Evolutionary conservation across 2,797 vertebrate genomes (phyloP).

Genomic region (Hypotaenidia okinawae): DNA sequence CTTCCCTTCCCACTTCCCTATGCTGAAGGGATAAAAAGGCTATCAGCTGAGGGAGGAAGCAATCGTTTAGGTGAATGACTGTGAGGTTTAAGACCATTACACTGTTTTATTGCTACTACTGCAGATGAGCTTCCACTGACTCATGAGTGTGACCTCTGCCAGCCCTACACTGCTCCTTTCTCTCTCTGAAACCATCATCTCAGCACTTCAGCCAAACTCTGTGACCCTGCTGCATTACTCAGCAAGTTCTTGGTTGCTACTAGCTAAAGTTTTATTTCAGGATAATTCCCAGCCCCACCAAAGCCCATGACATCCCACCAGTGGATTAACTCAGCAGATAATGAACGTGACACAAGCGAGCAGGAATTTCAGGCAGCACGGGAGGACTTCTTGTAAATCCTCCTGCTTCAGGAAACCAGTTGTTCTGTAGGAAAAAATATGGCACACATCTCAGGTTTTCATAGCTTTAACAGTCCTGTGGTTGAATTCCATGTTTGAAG

Average conservation of each 20-base stretch:
- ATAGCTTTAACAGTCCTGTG: too few relatives aligned
- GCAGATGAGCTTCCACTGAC: not conserved
- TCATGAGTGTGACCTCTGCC: not conserved
- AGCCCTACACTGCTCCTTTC: not conserved
- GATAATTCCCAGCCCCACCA: not conserved
- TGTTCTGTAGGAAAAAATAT: not conserved
- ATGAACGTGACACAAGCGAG: not conserved
- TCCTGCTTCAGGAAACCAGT: not conserved
- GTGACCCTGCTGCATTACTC: not conserved
- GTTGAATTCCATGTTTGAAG: not conserved
- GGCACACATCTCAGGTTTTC: not conserved
- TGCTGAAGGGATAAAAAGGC: not conserved
- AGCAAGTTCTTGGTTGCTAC: not conserved
- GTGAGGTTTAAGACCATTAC: not conserved
- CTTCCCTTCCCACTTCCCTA: not conserved
- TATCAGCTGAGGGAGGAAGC: not conserved
- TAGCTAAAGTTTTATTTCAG: not conserved
- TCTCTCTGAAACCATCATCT: not conserved
- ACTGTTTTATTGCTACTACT: not conserved
- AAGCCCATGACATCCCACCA: not conserved
- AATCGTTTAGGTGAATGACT: not conserved
- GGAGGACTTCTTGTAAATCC: not conserved
- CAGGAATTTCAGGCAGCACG: not conserved
- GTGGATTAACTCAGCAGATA: not conserved
- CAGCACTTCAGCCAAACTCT: not conserved